phyloP scores from a whole-genome alignment of 2,797 vertebrate genomes.

The Dendrocincla fuliginosa region DNA sequence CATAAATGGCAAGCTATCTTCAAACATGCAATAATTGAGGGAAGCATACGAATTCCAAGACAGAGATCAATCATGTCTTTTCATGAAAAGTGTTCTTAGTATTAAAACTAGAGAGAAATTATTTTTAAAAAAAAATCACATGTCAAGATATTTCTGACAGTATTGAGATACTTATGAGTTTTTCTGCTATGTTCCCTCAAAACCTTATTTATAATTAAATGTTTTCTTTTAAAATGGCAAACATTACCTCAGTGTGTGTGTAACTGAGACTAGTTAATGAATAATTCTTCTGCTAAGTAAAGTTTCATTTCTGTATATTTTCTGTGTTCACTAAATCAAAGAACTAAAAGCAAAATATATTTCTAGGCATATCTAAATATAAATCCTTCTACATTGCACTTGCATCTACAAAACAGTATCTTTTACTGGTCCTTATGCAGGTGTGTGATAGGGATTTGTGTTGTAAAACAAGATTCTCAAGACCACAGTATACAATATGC shows the following conservation, averaged over 20 bases:
- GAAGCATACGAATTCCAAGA: not conserved
- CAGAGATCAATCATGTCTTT: not conserved
- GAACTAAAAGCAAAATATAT: not conserved
- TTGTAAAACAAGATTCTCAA: not conserved
- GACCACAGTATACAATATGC: not conserved
- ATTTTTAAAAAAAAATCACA: not conserved
- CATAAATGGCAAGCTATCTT: not conserved
- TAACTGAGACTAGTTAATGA: not conserved
- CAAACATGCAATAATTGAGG: not conserved
- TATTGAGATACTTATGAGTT: not conserved
- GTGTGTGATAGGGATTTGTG: not conserved
- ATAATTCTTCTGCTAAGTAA: not conserved
- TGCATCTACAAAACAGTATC: not conserved
- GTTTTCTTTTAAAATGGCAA: not conserved
- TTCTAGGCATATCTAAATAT: not conserved
- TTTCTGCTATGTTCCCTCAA: not conserved
- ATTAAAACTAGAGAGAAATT: not conserved
- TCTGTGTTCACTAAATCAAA: not conserved
- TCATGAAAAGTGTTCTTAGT: not conserved
- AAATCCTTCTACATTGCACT: not conserved
- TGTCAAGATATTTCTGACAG: not conserved
- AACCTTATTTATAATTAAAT: not conserved
- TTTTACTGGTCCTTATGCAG: not conserved
- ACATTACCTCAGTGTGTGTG: not conserved
- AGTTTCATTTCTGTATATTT: not conserved